Conservation (phyloP, 2,888 invertebrate species). For the Drosophila percnosoma region DNA sequence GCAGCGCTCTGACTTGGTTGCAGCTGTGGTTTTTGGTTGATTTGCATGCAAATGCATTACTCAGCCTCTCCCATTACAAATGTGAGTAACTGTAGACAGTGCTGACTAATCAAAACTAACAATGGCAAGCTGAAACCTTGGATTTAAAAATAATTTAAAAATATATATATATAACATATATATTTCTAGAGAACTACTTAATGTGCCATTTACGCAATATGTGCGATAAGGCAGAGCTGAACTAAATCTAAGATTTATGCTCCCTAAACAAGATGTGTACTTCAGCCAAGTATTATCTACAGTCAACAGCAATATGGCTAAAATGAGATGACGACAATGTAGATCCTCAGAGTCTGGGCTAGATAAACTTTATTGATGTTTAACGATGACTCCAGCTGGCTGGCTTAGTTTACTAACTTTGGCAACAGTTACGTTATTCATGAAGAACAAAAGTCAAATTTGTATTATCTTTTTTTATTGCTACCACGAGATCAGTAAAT, state of each 20-base stretch:
- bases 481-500: neutral
- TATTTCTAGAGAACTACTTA: constrained; percentile 7
- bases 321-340: neutral
- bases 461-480: neutral
- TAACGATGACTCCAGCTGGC: neutral
- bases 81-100: constrained; percentile 29
- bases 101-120: constrained; percentile 35
- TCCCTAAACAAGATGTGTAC: neutral
- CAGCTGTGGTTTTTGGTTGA: constrained; percentile 30
- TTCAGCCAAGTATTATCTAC: neutral
- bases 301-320: neutral
- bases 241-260: neutral
- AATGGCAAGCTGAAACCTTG: constrained; percentile 25
- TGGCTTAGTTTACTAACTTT: neutral
- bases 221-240: neutral
- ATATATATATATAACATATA: neutral
- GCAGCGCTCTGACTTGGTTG: neutral
- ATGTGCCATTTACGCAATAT: neutral
- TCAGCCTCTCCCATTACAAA: constrained; percentile 29
- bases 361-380: constrained; percentile 4
- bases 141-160: constrained; percentile 21
- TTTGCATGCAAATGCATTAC: constrained; percentile 55
- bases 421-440: neutral
- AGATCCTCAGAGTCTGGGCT: neutral
- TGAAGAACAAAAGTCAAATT: neutral